Evolutionary conservation across 2,113 vertebrate genomes (phyloP), one percentile per base, ranked within the genome.

Genomic region (Orientallactaga bullata): DNA sequence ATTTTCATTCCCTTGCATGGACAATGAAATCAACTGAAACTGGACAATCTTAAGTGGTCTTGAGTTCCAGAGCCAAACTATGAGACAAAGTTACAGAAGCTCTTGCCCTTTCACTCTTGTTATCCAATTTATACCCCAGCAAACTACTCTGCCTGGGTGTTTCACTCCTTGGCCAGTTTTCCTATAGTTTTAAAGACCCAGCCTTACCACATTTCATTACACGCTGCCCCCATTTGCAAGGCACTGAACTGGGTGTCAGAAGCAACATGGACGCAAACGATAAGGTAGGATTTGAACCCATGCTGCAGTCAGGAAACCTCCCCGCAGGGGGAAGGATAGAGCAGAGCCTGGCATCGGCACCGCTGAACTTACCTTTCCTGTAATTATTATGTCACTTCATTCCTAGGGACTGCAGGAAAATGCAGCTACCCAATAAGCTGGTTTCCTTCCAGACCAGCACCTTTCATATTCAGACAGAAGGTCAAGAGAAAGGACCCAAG

Each of bases 381-480:
- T 85, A 87, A 91, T 95, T 77, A 85, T 81, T 85, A 79, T 39
- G 84, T 85, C 16, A 74, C 20, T 55, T 86, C 37, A 77, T 60
- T 87, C 61, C 80, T 21, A 81, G n/a, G 23, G 30, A 84, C 71
- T 71, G 11, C n/a, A 85, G 78, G 13, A 73, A 73, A 95, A 88
- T 55, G n/a, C 71, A 86, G 6, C 85, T 86, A 74, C 89, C 61
- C 51, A 4, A 37, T 73, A 91, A 72, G 37, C 18, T 80, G n/a
- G 11, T 91, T 91, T 95, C 61, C 84, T 87, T 90, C 63, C 63
- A 89, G 73, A 93, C 37, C 65, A 91, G 63, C n/a, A 58, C 68
- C 86, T 95, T 74, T 80, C 76, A n/a, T 66, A 78, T 60, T 26
- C 71, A 92, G 55, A 88, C 13, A 92, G 85, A 94, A 91, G 77